These are phyloP conservation scores for Cryptotis parvus DNA, from an alignment of 2,113 vertebrate species.

Conservation along the genomic window DNA sequence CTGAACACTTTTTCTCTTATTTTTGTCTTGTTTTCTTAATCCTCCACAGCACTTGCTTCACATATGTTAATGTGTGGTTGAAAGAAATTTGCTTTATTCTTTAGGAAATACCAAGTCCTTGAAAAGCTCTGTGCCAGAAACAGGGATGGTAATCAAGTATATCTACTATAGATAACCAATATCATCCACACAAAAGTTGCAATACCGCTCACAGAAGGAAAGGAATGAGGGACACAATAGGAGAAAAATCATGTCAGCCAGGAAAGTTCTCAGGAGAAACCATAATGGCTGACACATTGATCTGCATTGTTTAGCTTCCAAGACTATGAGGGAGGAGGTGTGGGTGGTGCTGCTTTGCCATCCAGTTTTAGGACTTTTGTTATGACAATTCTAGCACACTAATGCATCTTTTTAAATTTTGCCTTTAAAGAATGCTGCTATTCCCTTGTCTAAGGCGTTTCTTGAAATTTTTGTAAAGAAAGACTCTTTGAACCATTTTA, in stretches of 20 bases:
- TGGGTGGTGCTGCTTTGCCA: background rate
- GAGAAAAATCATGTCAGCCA: background rate
- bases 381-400: background rate
- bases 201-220: background rate
- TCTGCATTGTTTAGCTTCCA: background rate
- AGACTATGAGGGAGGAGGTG: background rate
- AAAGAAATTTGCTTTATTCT: background rate
- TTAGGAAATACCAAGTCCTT: background rate
- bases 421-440: background rate
- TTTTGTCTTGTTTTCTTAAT: too few species aligned
- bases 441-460: background rate
- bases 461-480: background rate
- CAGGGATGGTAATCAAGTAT: background rate
- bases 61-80: background rate
- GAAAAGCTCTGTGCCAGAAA: background rate
- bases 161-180: background rate
- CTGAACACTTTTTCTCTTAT: too few species aligned
- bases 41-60: background rate
- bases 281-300: background rate
- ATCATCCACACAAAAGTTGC: background rate
- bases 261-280: background rate
- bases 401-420: background rate
- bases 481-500: background rate
- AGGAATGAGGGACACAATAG: background rate
- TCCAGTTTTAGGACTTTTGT: background rate